A percentile compares a stretch with the other conserved stretches of the same genome.
phyloP scores from a whole-genome alignment of 1,140 invertebrate genomes.

The Pygmarrhopalites habei region DNA sequence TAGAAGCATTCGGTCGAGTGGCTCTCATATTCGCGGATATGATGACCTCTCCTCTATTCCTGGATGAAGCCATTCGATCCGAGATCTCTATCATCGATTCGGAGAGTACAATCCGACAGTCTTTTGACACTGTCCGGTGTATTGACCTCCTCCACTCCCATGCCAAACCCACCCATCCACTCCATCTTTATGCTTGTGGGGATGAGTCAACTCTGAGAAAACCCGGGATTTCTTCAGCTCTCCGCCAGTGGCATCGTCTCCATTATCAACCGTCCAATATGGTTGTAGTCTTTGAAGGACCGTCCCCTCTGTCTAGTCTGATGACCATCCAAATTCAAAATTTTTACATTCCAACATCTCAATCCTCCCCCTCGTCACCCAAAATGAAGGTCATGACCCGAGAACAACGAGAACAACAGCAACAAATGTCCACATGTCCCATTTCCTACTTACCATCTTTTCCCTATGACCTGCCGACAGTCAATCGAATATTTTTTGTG shows the following conservation, averaged over 20 bases:
- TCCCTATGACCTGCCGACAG: not conserved
- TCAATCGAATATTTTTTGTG: not conserved
- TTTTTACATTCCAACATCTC: not conserved
- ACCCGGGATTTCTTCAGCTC: not conserved
- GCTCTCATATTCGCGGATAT: not conserved
- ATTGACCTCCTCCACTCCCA: not conserved
- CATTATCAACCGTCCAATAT: constrained; percentile 5
- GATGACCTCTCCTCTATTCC: not conserved
- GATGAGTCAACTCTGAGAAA: constrained; percentile 3
- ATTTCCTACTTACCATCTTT: not conserved
- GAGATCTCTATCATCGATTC: constrained; percentile 12
- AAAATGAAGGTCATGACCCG: not conserved
- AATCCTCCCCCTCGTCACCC: not conserved
- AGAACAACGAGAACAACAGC: no score
- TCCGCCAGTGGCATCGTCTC: not conserved
- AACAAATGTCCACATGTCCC: no score
- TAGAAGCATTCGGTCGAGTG: not conserved
- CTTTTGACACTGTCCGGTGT: not conserved
- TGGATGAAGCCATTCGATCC: not conserved
- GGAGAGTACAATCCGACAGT: constrained; percentile 5
- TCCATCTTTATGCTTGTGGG: not conserved
- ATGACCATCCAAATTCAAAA: no score
- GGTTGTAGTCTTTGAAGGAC: constrained; percentile 7
- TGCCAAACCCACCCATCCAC: constrained; percentile 1
- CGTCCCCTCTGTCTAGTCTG: not conserved